Percentiles rank a stretch among this genome's conserved stretches.
These are phyloP conservation scores for Oophaga sylvatica DNA, from an alignment of 2,797 vertebrate genomes.

Conservation along the genomic window DNA sequence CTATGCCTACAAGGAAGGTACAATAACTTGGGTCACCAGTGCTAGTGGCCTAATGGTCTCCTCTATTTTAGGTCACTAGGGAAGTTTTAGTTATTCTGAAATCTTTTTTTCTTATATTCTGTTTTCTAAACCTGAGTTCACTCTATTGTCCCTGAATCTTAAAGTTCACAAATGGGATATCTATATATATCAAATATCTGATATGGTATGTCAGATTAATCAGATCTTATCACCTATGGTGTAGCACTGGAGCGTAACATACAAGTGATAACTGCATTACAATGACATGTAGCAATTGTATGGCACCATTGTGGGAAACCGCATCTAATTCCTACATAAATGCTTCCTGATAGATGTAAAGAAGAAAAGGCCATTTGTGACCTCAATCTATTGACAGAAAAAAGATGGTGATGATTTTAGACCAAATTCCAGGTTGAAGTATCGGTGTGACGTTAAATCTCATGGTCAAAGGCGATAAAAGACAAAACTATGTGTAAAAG, in stretches of 20 bases:
- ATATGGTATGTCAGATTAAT: too few species aligned
- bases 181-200: too few species aligned
- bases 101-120: too few species aligned
- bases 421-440: slow-evolving; percentile 8
- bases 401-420: neutral
- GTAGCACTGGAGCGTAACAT: neutral
- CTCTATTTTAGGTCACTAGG: too few species aligned
- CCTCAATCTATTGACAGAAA: slow-evolving; percentile 25
- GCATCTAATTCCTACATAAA: neutral
- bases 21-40: too few species aligned
- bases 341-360: neutral
- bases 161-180: too few species aligned
- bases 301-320: neutral
- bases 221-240: too few species aligned
- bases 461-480: slow-evolving; percentile 24
- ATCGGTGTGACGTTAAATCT: slow-evolving; percentile 28
- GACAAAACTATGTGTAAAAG: slow-evolving; percentile 26
- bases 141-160: too few species aligned
- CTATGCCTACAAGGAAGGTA: too few species aligned
- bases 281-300: neutral
- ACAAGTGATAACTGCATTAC: neutral
- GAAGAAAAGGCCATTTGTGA: slow-evolving; percentile 18
- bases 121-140: too few species aligned
- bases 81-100: too few species aligned
- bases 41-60: too few species aligned